A percentile compares a stretch with the other conserved stretches of the same genome.
These are phyloP conservation scores for Apostichopus leukothele DNA, from an alignment of 53 echinoderm and acorn worm genomes.

Conservation along the genomic window DNA sequence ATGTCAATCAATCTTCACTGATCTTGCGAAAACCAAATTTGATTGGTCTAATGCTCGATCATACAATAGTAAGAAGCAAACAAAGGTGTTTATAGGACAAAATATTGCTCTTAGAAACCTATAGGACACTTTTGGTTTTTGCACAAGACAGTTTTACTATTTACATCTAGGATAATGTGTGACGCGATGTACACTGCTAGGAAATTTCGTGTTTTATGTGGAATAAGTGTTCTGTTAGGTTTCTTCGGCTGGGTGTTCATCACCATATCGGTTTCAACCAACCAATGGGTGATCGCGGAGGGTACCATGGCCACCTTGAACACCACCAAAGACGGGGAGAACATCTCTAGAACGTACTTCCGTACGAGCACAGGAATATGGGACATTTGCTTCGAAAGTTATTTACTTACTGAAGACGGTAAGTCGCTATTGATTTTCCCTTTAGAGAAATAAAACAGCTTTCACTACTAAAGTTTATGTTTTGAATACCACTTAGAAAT, in stretches of 20 bases:
- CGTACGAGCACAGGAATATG: constrained; percentile 10
- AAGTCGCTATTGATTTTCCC: no score
- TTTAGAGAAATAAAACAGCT: no score
- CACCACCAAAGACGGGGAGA: neutral
- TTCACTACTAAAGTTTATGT: no score
- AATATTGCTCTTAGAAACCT: no score
- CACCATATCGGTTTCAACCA: constrained; percentile 1
- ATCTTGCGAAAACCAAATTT: no score
- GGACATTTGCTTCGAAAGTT: constrained; percentile 12
- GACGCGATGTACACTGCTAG: constrained; percentile 13
- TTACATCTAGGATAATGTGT: neutral
- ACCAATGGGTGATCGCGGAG: constrained; percentile 33
- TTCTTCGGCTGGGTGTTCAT: constrained; percentile 21
- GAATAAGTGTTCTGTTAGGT: constrained; percentile 30
- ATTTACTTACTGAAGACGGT: neutral
- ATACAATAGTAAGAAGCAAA: no score
- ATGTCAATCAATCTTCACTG: no score
- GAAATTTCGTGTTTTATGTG: constrained; percentile 18
- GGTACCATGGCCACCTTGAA: neutral
- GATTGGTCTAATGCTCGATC: no score
- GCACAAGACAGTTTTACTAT: no score
- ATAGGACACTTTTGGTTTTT: no score
- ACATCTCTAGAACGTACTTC: neutral
- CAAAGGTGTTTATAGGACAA: no score
- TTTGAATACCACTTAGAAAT: no score